Evolutionary conservation across 1,140 invertebrate species (phyloP).

Genomic region (Anoplolepis gracilipes): DNA sequence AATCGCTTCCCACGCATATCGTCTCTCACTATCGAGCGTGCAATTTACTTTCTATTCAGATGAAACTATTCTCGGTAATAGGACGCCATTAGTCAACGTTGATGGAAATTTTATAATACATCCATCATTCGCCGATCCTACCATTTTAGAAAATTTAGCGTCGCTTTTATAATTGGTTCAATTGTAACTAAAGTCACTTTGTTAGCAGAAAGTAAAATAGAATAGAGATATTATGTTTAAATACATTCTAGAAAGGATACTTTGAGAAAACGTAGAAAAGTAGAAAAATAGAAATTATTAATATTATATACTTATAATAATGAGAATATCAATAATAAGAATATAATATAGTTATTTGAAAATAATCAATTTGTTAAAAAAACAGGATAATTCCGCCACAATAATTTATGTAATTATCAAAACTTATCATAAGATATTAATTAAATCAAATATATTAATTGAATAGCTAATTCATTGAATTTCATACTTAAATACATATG

Average conservation of each 20-base stretch:
- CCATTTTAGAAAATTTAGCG: not conserved
- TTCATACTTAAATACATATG: not conserved
- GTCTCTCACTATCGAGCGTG: not conserved
- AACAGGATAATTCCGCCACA: not conserved
- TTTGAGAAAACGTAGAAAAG: not conserved
- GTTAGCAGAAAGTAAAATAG: not conserved
- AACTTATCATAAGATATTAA: too few species aligned
- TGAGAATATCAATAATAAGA: not conserved
- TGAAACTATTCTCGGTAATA: slow-evolving; percentile 26
- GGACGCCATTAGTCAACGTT: slow-evolving; percentile 41
- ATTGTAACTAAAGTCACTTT: slow-evolving; percentile 14
- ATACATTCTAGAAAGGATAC: not conserved
- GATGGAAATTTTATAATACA: slow-evolving; percentile 47
- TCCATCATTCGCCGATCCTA: slow-evolving; percentile 2
- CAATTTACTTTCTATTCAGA: slow-evolving; percentile 47
- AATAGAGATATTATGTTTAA: not conserved
- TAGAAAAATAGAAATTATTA: not conserved
- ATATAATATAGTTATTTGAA: not conserved
- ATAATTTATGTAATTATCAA: slow-evolving; percentile 4
- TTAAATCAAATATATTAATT: too few species aligned
- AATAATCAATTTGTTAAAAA: not conserved
- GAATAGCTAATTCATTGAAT: not conserved
- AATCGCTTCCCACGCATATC: slow-evolving; percentile 20
- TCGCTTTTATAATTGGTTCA: not conserved
- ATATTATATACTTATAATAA: not conserved